Percentiles rank a stretch among this genome's conserved stretches.
phyloP scores from a whole-genome alignment of 2,888 invertebrate genomes.

The Caenorhabditis doughertyi region DNA sequence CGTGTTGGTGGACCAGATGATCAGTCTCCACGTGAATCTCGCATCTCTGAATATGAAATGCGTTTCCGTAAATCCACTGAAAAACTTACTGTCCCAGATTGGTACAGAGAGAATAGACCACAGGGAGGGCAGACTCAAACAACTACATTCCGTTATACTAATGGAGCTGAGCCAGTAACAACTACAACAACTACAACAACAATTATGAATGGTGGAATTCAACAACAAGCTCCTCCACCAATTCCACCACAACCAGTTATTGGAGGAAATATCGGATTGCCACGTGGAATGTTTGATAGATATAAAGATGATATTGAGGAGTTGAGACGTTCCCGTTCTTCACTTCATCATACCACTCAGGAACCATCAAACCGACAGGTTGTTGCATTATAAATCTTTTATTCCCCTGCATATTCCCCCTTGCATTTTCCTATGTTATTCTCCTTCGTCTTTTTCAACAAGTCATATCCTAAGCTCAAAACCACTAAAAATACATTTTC shows the following conservation, averaged over 20 bases:
- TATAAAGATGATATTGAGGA: conserved; percentile 83
- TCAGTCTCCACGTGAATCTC: conserved; percentile 57
- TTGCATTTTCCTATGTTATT: conserved; percentile 43
- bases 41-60: conserved; percentile 81
- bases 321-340: conserved; percentile 78
- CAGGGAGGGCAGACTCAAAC: conserved; percentile 26
- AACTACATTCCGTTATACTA: conserved; percentile 52
- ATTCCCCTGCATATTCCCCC: conserved; percentile 9
- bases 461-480: conserved; percentile 32
- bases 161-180: conserved; percentile 42
- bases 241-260: conserved; percentile 33
- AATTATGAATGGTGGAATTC: background rate
- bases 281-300: conserved; percentile 82
- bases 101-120: conserved; percentile 79
- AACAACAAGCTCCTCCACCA: conserved; percentile 27
- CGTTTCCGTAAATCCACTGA: conserved; percentile 82
- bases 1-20: conserved; percentile 72
- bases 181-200: conserved; percentile 37
- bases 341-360: conserved; percentile 77
- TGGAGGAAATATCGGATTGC: conserved; percentile 74
- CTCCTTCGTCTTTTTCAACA: background rate
- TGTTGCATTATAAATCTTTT: conserved; percentile 70
- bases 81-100: conserved; percentile 81
- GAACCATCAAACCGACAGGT: conserved; percentile 71
- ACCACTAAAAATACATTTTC: conserved; percentile 7